phyloP scores from a whole-genome alignment of 2,113 vertebrate species.

The Brachionichthys hirsutus region DNA sequence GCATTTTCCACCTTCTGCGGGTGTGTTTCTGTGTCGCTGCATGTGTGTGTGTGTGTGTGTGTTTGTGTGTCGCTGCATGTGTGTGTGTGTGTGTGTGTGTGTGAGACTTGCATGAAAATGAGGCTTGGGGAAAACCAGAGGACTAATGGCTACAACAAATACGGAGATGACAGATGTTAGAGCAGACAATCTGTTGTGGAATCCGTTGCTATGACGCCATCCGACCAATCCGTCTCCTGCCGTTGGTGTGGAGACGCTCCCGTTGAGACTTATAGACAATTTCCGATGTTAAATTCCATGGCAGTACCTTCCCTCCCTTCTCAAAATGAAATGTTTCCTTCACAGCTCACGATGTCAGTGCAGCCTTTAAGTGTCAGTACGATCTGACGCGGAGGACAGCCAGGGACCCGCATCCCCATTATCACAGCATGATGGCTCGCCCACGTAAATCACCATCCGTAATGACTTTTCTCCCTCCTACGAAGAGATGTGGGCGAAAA shows the following conservation, averaged over 20 bases:
- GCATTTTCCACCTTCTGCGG: slow-evolving; percentile 72
- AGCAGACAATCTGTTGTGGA: neutral
- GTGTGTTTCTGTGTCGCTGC: slow-evolving; percentile 25
- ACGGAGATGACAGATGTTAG: neutral
- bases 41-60: slow-evolving; percentile 7
- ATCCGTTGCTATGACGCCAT: neutral
- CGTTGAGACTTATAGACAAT: neutral
- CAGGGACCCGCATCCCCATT: slow-evolving; percentile 32
- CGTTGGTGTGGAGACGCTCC: neutral
- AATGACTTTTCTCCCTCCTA: slow-evolving; percentile 25
- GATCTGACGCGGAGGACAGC: slow-evolving; percentile 28
- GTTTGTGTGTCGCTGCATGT: slow-evolving; percentile 1
- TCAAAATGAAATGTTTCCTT: slow-evolving; percentile 29
- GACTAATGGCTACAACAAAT: too few species aligned
- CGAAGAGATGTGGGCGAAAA: slow-evolving; percentile 51
- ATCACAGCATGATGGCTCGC: slow-evolving; percentile 49
- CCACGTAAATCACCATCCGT: slow-evolving; percentile 33
- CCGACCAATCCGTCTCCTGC: neutral
- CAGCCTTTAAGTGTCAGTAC: slow-evolving; percentile 6
- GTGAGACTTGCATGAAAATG: slow-evolving; percentile 11
- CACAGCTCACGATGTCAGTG: slow-evolving; percentile 4
- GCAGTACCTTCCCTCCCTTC: neutral
- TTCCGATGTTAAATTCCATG: slow-evolving; percentile 9
- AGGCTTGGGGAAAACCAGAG: too few species aligned
- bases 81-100: neutral